Evolutionary conservation across 1,140 invertebrate species (phyloP), one percentile per base, ranked within the genome.

Genomic region (Panagrolaimus sp.): DNA sequence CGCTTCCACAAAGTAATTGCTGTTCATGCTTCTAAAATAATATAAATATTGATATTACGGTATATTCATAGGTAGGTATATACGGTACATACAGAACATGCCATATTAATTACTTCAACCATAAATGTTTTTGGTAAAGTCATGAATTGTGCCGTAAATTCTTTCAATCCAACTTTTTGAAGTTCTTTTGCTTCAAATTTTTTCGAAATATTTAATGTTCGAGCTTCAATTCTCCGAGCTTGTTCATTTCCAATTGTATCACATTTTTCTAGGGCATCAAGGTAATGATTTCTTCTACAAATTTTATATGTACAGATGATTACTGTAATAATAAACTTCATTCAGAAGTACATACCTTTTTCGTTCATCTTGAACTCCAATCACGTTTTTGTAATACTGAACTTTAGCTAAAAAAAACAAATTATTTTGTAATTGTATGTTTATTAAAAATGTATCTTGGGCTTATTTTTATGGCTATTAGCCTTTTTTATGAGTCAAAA

Each of bases 1-100:
- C 46, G 9, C 62, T 21, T 26, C 70, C 73, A 66, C 73, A 74
- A 44, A 72, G 65, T 1, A 74, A 66, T 68, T 74, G 73, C 32
- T 71, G 66, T 65, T 74, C 73, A 47, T 71, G 73, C 63, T 74
- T 74, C 32, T 38, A 7, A 38, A 38, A 38, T 4, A 38, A 38
- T 38, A 38, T 38, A 38, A 38, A 14, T 46, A n/a, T 46, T 67
- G 69, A 4, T 63, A 63, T 47, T 72, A 28, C 47, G 45, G 38
- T 32, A 15, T 48, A 14, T 17, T 1, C 17, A 44, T 68, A 45
- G n/a, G 24, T 28, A 32, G 58, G 8, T 38, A 17, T 10, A 15
- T 52, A 17, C 7, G 32, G 7, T 38, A 38, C 32, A 4, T 38
- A 38, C 32, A 43, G 8, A 32, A 63, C 68, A 44, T 58, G 68